Evolutionary conservation across 2,113 vertebrate species (phyloP).

Genomic region (Vanacampus margaritifer): DNA sequence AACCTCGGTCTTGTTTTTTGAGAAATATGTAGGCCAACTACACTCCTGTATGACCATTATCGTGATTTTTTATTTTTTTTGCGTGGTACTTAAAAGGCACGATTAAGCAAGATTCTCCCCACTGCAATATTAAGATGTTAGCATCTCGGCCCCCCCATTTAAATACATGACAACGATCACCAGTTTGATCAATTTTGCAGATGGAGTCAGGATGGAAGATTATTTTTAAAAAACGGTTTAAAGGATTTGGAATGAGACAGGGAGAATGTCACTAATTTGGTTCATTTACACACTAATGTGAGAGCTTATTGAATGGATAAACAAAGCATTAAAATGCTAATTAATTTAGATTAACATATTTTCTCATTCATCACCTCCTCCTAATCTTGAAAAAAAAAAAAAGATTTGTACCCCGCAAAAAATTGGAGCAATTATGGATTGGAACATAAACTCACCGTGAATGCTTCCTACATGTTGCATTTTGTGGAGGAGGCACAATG

Average conservation of each 20-base stretch:
- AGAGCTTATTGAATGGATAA: constrained; percentile 28
- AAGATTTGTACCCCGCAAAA: not conserved
- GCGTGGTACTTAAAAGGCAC: too few species aligned
- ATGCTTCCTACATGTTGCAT: not conserved
- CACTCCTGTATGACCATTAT: too few species aligned
- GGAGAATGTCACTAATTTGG: constrained; percentile 1
- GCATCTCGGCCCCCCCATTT: too few species aligned
- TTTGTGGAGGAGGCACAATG: not conserved
- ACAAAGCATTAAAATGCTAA: constrained; percentile 46
- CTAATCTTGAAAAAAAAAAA: not conserved
- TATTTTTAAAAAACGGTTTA: not conserved
- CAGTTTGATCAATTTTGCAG: not conserved
- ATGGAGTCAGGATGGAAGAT: not conserved
- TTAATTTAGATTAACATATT: constrained; percentile 37
- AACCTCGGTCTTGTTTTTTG: too few species aligned
- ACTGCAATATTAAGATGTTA: not conserved
- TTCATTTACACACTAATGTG: constrained; percentile 20
- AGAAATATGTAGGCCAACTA: too few species aligned
- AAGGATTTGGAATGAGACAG: constrained; percentile 1
- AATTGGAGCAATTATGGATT: constrained; percentile 2
- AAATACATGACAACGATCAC: not conserved
- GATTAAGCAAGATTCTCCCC: too few species aligned
- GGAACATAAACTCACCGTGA: not conserved
- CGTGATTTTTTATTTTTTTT: too few species aligned
- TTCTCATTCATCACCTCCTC: constrained; percentile 18